A percentile compares a stretch with the other conserved stretches of the same genome.
Conservation (phyloP, 2,113 vertebrate genomes). For the Thomomys bottae region DNA sequence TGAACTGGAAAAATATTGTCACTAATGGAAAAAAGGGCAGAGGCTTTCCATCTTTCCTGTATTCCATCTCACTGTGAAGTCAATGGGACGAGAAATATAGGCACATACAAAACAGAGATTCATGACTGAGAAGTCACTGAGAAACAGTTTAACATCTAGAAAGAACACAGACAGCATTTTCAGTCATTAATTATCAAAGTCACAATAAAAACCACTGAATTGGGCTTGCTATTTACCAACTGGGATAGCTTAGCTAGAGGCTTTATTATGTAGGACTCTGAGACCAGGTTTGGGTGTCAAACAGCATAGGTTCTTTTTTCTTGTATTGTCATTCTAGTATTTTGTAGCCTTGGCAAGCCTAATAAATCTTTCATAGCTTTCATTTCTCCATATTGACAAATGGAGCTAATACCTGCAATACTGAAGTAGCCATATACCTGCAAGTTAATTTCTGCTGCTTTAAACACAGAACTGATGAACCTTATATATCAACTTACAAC, state of each 20-base stretch:
- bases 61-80: conserved; percentile 76
- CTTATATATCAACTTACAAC: conserved; percentile 58
- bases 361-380: conserved; percentile 70
- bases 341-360: conserved; percentile 62
- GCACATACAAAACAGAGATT: conserved; percentile 74
- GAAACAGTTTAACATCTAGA: conserved; percentile 75
- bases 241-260: conserved; percentile 43
- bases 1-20: conserved; percentile 81
- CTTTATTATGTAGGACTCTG: conserved; percentile 35
- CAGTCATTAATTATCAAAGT: conserved; percentile 69
- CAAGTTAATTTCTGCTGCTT: conserved; percentile 67
- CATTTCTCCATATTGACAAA: conserved; percentile 79
- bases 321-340: conserved; percentile 37
- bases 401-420: conserved; percentile 35
- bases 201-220: conserved; percentile 68
- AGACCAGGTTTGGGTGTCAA: conserved; percentile 50
- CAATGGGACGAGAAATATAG: conserved; percentile 78
- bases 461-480: conserved; percentile 61
- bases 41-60: conserved; percentile 70
- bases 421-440: conserved; percentile 32
- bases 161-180: conserved; percentile 58
- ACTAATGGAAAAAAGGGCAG: conserved; percentile 81
- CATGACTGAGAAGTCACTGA: conserved; percentile 73
- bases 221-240: conserved; percentile 55
- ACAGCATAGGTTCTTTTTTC: conserved; percentile 42